Evolutionary conservation across 2,888 invertebrate genomes (phyloP), one percentile per base, ranked within the genome.

Genomic region (Antitype chi): DNA sequence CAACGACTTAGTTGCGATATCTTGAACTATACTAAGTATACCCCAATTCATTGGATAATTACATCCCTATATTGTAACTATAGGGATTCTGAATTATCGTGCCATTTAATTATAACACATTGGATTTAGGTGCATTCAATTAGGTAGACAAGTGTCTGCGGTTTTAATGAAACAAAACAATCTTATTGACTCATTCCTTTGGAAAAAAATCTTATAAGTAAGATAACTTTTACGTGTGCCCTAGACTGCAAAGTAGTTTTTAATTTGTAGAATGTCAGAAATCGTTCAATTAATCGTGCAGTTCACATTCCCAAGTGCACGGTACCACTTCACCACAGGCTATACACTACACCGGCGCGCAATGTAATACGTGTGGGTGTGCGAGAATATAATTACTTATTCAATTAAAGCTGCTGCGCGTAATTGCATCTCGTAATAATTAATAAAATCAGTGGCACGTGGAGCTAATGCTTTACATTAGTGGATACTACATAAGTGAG

Each of bases 401-500:
- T 87, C 75, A 85, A 87, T 84, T 80, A 87, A 83, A 83, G 74
- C 47, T 74, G 77, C 85, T 80, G 77, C 82, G 83, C 82, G 90
- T 89, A 89, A 89, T 89, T 90, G 89, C 89, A 89, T 85, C 89
- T 88, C 86, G 85, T 88, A 84, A 89, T 85, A 88, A 88, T 90
- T 85, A 89, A 88, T 89, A 85, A 86, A 88, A 88, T 86, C 87
- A 88, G 82, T 84, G 91, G 93, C 95, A 95, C 96, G 95, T 95
- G 85, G 82, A 87, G 89, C 90, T 91, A 91, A 92, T 92, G 90
- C 89, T 91, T 81, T 91, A 90, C 90, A 91, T 92, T 92, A 91
- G 91, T 89, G 84, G 89, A 89, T 89, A 90, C 87, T 90, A 62
- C 71, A 67, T 82, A 87, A 91, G 86, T 85, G 89, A 90, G 90